These are phyloP conservation scores for Diaphora mendica DNA, from an alignment of 2,888 invertebrate genomes.

Conservation along the genomic window DNA sequence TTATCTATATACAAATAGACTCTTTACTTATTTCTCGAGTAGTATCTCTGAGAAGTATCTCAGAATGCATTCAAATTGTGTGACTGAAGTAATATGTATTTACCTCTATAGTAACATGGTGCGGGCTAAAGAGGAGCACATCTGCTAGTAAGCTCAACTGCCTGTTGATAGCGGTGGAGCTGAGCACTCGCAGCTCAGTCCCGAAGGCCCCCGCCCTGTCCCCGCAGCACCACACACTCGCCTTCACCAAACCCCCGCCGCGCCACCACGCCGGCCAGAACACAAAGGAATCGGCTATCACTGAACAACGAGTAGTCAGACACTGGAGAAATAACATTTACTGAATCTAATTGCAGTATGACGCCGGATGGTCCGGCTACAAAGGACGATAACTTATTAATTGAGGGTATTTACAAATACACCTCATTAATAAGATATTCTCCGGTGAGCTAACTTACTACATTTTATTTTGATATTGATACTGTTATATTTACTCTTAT, in stretches of 20 bases:
- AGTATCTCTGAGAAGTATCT: too few species aligned
- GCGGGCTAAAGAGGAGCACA: neutral
- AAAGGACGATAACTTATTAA: neutral
- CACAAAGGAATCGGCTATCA: constrained; percentile 58
- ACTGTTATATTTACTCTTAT: too few species aligned
- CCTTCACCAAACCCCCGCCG: constrained; percentile 52
- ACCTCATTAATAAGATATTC: neutral
- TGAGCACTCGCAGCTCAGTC: constrained; percentile 49
- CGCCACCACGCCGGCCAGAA: constrained; percentile 66
- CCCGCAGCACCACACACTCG: constrained; percentile 7
- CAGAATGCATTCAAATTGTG: neutral
- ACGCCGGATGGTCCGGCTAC: neutral
- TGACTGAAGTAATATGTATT: neutral
- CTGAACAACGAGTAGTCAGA: constrained; percentile 33
- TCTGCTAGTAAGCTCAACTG: constrained; percentile 54
- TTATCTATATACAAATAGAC: neutral
- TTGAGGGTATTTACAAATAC: neutral
- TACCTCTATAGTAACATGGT: constrained; percentile 3
- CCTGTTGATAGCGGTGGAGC: constrained; percentile 4
- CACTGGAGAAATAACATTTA: constrained; percentile 1
- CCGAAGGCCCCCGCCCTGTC: constrained; percentile 28
- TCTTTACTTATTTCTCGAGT: neutral
- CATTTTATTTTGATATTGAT: neutral
- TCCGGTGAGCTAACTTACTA: neutral
- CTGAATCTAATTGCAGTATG: neutral